Percentiles rank a stretch among this genome's conserved stretches.
Conservation (phyloP, 2,888 invertebrate genomes). For the Pilophorus perplexus region DNA sequence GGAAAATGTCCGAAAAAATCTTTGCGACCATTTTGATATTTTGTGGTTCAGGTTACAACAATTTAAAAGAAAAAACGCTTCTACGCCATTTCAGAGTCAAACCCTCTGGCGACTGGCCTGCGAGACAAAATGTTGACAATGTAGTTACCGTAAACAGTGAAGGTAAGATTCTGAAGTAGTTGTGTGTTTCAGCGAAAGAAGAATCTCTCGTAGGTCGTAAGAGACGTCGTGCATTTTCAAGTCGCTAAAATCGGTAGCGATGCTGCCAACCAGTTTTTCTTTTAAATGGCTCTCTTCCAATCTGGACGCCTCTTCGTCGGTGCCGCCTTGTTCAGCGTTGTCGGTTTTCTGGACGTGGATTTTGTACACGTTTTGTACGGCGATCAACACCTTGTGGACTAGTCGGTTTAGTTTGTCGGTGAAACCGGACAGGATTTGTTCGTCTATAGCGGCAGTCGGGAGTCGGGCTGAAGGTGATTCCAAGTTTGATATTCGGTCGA, state of each 20-base stretch:
- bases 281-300: slow-evolving; percentile 66
- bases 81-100: too few species aligned
- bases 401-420: slow-evolving; percentile 48
- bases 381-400: slow-evolving; percentile 57
- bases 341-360: slow-evolving; percentile 51
- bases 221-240: slow-evolving; percentile 58
- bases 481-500: neutral
- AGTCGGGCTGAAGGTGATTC: neutral
- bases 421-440: neutral
- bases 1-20: too few species aligned
- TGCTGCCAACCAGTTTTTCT: slow-evolving; percentile 61
- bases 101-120: neutral
- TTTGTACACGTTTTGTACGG: slow-evolving; percentile 62
- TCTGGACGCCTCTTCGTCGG: slow-evolving; percentile 50
- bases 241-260: slow-evolving; percentile 61
- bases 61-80: too few species aligned
- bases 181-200: neutral
- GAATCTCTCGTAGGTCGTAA: slow-evolving; percentile 22
- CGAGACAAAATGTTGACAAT: neutral
- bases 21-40: too few species aligned
- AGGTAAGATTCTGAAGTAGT: slow-evolving; percentile 10
- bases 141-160: slow-evolving; percentile 28
- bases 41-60: too few species aligned
- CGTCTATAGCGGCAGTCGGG: neutral
- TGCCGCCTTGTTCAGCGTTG: slow-evolving; percentile 50